Base-by-base conservation (phyloP, 2,113 vertebrate genomes). In the Rhagologus leucostigma region DNA sequence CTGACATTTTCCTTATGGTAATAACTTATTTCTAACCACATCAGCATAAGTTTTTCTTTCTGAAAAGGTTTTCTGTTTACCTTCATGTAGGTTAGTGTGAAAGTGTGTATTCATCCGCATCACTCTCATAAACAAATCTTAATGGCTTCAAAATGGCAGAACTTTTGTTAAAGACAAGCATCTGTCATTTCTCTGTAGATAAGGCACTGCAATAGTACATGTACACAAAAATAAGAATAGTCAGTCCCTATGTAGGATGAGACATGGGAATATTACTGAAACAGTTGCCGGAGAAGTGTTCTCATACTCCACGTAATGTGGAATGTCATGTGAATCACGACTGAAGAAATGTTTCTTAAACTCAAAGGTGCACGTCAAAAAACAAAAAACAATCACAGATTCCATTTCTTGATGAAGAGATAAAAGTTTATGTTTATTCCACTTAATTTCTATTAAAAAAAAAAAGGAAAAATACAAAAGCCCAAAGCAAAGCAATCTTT, bases 401-500 rank as follows among this genome's bases (percentile, higher is more conserved):
- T 35, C 7, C 2, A 44, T 18, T 68, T 91, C 18, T 53, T 67
- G 35, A 68, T 33, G 10, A 85, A 65, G 2, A 70, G 4, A 46
- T 56, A 42, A 78, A 84, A 63, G 3, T 22, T 29, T 14, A 37
- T 53, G 20, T 32, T 90, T 71, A 53, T 62, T 53, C 3, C 12
- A 74, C 15, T 20, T 32, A 6, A 65, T 55, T 78, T 55, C 7
- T 27, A 33, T 9, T 32, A 1, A 21, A 5, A 30, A 22, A 7
- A 10, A 14, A 23, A n/a, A 10, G 2, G 6, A 2, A 10, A 5
- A 8, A 3, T 37, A 18, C 42, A 17, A 30, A 44, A 42, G 4
- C 15, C 64, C 29, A 13, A 49, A 63, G 23, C 9, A 88, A 64
- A 85, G 7, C 5, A 85, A 21, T 83, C 18, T 65, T 60, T 80